These are phyloP conservation scores for Propithecus deckenii DNA, from an alignment of 2,797 vertebrate species.

Conservation along the genomic window DNA sequence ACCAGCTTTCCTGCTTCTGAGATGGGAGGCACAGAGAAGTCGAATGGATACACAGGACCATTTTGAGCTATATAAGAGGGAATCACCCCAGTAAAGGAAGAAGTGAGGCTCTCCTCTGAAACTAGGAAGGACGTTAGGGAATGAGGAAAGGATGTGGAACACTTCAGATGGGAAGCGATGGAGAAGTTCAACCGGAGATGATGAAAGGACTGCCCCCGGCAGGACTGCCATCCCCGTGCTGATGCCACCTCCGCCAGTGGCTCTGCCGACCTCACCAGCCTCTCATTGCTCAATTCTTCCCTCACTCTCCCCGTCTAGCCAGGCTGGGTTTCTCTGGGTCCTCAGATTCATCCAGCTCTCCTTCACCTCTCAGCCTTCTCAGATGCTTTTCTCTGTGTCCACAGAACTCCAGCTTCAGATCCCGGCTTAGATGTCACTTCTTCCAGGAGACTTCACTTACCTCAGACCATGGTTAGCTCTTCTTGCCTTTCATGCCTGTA, in stretches of 20 bases:
- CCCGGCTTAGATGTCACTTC: not conserved
- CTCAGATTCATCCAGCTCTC: not conserved
- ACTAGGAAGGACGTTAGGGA: not conserved
- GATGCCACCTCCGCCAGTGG: not conserved
- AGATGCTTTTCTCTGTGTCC: not conserved
- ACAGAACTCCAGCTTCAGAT: not conserved
- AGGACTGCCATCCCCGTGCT: not conserved
- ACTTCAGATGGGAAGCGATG: not conserved
- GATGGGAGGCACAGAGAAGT: not conserved
- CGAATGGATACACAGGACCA: not conserved
- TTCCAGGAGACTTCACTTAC: not conserved
- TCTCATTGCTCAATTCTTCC: not conserved
- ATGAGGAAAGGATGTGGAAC: not conserved
- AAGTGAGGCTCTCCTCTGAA: not conserved
- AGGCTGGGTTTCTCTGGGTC: not conserved
- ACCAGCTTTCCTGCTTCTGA: not conserved
- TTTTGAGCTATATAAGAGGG: not conserved
- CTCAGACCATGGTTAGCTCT: not conserved
- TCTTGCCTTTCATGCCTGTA: not conserved
- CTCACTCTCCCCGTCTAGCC: not conserved
- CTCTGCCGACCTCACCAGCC: no score
- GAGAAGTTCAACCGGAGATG: not conserved
- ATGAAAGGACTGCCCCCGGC: not conserved
- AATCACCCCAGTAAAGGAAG: not conserved
- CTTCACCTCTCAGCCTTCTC: not conserved